A percentile compares a stretch with the other conserved stretches of the same genome.
phyloP scores from a whole-genome alignment of 1,140 invertebrate genomes.

The Akabosia matsudoensis region DNA sequence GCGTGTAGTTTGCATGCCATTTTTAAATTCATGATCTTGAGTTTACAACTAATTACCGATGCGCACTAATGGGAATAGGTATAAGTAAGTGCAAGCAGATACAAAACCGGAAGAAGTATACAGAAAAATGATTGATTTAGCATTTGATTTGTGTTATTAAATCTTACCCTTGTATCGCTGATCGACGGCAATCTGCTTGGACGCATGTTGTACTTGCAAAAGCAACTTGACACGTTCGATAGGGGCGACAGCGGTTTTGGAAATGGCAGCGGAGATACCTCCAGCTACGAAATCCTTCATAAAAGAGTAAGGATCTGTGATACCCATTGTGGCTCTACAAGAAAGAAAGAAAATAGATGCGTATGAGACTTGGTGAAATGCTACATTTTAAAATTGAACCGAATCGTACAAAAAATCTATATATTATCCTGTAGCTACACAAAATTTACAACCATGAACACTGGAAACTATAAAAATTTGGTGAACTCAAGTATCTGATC shows the following conservation, averaged over 20 bases:
- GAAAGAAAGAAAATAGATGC: not conserved
- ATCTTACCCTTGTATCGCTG: constrained; percentile 57
- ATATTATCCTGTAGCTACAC: not conserved
- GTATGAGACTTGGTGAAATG: not conserved
- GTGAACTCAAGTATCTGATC: too few species aligned
- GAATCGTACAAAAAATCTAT: not conserved
- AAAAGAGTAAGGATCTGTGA: constrained; percentile 51
- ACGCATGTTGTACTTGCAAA: constrained; percentile 59
- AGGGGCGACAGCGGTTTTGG: constrained; percentile 58
- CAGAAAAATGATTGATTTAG: too few species aligned
- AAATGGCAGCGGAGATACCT: constrained; percentile 60
- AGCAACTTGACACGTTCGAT: constrained; percentile 64
- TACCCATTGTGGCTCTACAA: constrained; percentile 26
- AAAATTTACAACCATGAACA: not conserved
- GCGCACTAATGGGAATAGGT: too few species aligned
- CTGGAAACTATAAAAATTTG: not conserved
- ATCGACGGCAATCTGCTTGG: constrained; percentile 57
- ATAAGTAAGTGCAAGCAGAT: too few species aligned
- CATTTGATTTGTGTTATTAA: too few species aligned
- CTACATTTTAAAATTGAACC: not conserved
- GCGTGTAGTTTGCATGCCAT: too few species aligned
- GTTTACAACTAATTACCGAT: too few species aligned
- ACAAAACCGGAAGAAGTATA: too few species aligned
- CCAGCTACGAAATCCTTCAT: constrained; percentile 57
- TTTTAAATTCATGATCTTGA: too few species aligned